Evolutionary conservation across 2,113 vertebrate species (phyloP), one percentile per base, ranked within the genome.

Genomic region (Amphiprion percula): DNA sequence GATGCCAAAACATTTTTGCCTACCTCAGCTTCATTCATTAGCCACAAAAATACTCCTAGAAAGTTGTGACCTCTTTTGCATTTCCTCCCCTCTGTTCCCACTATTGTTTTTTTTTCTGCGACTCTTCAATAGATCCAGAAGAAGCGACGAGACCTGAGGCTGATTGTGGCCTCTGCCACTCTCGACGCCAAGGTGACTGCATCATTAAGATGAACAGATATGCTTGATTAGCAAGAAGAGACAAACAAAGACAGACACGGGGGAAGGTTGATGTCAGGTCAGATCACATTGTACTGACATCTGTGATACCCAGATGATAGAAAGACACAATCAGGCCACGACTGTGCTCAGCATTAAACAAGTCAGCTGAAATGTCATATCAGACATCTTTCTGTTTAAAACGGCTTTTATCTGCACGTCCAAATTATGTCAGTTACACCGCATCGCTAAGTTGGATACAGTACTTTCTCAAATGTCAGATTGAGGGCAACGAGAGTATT

Each of bases 121-220:
- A 23, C 4, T 58, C 47, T 55, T 58, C 68, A 33, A 23, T 76
- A 99, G 98, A 93, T 99, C 93, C 98, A 99, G 83, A 99, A 96
- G 92, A 99, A 99, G 76, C 95, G 98, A 78, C 95, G 96, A 56
- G 98, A 99, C 88, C 95, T 99, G 80, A 94, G 98, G 21, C 77
- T 99, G 86, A 97, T 99, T 49, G 96, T 99, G 52, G 96, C 98
- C 64, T 99, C 98, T 54, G 98, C 98, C 28, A 99, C 98, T n/a
- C 90, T 99, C 91, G 98, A 99, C 88, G 98, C 98, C 77, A 97
- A 99, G 97, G 98, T 99, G 94, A 67, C 74, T 65, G 60, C 59
- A 39, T 85, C 74, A 79, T 89, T 81, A 83, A 92, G 80, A 92
- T 92, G 79, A 68, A 26, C 59, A 77, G 85, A 89, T 88, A 75